Percentiles rank a stretch among this genome's conserved stretches.
Evolutionary conservation across 2,113 vertebrate genomes (phyloP).

Genomic region (Amblyopsis rosae): DNA sequence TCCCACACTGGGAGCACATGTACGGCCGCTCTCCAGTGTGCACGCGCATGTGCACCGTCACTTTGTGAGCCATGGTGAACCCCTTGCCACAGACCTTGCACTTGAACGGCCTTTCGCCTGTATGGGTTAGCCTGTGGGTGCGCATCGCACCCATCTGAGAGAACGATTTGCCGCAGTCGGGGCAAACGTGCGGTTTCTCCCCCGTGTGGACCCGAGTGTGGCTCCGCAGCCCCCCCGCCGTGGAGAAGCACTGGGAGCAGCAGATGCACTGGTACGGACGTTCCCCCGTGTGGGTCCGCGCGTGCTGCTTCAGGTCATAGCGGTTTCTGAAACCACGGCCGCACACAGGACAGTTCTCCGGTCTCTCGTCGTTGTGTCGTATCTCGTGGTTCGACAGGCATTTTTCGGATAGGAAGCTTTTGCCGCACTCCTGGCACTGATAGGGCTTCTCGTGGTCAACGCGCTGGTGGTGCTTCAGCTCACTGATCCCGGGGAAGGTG

Average conservation of each 20-base stretch:
- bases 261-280: constrained; percentile 72
- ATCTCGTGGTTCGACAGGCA: constrained; percentile 68
- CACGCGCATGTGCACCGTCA: constrained; percentile 72
- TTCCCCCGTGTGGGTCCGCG: constrained; percentile 74
- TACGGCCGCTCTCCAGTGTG: constrained; percentile 73
- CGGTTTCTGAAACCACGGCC: constrained; percentile 68
- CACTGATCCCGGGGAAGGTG: constrained; percentile 69
- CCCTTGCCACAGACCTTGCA: constrained; percentile 71
- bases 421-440: constrained; percentile 72
- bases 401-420: constrained; percentile 69
- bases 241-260: constrained; percentile 72
- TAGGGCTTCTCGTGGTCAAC: constrained; percentile 70
- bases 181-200: constrained; percentile 70
- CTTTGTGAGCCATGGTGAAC: constrained; percentile 71
- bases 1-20: constrained; percentile 71
- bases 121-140: constrained; percentile 73
- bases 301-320: constrained; percentile 72
- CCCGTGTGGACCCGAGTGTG: constrained; percentile 73
- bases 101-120: constrained; percentile 68
- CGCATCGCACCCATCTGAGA: constrained; percentile 72
- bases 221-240: constrained; percentile 64
- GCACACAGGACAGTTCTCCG: constrained; percentile 65
- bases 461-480: constrained; percentile 70
- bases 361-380: constrained; percentile 66
- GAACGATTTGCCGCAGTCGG: constrained; percentile 72